phyloP scores from a whole-genome alignment of 2,888 invertebrate genomes.

The Macropis europaea region DNA sequence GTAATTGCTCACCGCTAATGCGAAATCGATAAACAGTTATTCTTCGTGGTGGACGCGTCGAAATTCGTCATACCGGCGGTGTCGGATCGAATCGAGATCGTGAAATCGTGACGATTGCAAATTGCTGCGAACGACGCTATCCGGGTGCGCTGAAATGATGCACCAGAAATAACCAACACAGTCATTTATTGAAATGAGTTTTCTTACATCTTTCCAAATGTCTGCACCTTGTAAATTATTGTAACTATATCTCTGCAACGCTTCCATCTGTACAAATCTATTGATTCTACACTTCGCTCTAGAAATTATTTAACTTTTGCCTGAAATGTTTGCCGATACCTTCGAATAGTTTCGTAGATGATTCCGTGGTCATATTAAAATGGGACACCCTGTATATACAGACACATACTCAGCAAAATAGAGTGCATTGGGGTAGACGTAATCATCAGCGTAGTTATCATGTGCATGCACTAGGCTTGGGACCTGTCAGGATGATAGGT shows the following conservation, averaged over 20 bases:
- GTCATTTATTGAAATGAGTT: no score
- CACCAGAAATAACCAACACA: no score
- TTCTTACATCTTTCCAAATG: no score
- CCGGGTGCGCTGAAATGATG: neutral
- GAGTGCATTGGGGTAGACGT: constrained; percentile 5
- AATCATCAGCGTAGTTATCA: constrained; percentile 33
- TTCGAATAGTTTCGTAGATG: no score
- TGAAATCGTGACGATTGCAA: neutral
- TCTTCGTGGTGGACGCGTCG: neutral
- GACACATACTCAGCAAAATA: constrained; percentile 3
- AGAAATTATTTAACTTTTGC: no score
- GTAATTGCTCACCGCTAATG: constrained; percentile 26
- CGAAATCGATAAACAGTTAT: constrained; percentile 22
- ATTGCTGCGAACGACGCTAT: neutral
- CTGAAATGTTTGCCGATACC: no score
- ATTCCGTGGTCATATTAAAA: neutral
- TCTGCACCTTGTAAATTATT: no score
- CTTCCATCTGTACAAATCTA: no score
- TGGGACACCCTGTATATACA: neutral
- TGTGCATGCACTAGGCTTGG: constrained; percentile 16
- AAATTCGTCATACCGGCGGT: constrained; percentile 1
- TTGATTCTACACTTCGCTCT: no score
- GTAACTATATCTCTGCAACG: no score
- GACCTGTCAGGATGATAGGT: constrained; percentile 27
- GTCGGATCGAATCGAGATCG: neutral